phyloP scores from a whole-genome alignment of 2,888 invertebrate genomes.

The Lepidocyrtinus sp. region DNA sequence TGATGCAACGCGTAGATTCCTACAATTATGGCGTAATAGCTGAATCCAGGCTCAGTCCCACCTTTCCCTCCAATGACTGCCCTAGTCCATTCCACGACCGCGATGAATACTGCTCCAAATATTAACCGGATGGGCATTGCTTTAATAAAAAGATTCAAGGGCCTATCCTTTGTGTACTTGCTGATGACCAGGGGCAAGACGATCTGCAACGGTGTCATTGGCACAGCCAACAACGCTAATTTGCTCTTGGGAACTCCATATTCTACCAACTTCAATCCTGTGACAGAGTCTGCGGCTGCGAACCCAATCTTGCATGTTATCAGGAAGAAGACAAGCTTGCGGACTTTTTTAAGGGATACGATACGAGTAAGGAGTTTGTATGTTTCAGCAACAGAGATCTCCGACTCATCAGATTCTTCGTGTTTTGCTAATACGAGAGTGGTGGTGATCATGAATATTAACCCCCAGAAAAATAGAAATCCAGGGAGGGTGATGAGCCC shows the following conservation, averaged over 20 bases:
- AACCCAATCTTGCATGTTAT: constrained; percentile 84
- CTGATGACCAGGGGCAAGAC: constrained; percentile 89
- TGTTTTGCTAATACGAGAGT: constrained; percentile 78
- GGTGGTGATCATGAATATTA: constrained; percentile 91
- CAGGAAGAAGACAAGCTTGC: constrained; percentile 66
- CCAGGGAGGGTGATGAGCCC: constrained; percentile 70
- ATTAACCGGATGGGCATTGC: constrained; percentile 89
- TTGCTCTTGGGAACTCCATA: constrained; percentile 97
- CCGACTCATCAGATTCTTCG: constrained; percentile 29
- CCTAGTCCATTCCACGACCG: constrained; percentile 77
- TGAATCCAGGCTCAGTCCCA: constrained; percentile 75
- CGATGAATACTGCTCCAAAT: constrained; percentile 87
- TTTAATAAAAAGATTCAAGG: constrained; percentile 89
- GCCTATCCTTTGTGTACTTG: constrained; percentile 85
- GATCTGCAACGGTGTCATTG: constrained; percentile 94
- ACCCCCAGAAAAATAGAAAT: constrained; percentile 97
- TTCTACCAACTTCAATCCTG: constrained; percentile 94
- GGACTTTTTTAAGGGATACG: constrained; percentile 40
- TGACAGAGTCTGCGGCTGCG: constrained; percentile 95
- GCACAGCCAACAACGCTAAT: constrained; percentile 92
- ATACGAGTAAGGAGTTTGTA: constrained; percentile 40
- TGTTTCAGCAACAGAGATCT: constrained; percentile 38
- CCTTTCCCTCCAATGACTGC: constrained; percentile 19
- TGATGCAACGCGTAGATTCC: constrained; percentile 91
- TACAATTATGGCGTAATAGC: constrained; percentile 82